Evolutionary conservation across 2,113 vertebrate genomes (phyloP).

Genomic region (Mesitornis unicolor): DNA sequence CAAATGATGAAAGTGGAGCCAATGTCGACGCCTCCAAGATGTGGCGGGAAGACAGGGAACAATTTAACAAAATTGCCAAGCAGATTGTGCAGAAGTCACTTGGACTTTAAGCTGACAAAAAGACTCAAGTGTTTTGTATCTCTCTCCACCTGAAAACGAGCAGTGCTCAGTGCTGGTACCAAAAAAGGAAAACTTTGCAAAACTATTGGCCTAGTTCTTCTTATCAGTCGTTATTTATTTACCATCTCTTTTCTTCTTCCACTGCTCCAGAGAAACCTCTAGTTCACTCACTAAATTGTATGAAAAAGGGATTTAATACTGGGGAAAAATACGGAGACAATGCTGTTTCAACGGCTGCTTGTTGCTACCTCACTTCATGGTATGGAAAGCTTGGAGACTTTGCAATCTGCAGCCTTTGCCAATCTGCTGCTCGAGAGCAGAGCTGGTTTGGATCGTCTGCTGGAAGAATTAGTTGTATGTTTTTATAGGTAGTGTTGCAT

Average conservation of each 20-base stretch:
- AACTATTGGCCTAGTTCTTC: conserved; percentile 17
- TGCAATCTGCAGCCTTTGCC: not conserved
- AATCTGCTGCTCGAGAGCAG: not conserved
- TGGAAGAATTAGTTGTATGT: not conserved
- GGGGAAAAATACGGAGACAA: not conserved
- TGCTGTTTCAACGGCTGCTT: not conserved
- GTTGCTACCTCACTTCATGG: conserved; percentile 23
- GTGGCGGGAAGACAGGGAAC: conserved; percentile 95
- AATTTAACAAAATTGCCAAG: conserved; percentile 90
- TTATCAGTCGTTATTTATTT: not conserved
- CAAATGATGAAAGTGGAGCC: conserved; percentile 94
- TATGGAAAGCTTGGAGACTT: not conserved
- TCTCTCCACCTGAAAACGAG: not conserved
- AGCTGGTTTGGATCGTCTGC: not conserved
- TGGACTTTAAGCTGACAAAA: conserved; percentile 75
- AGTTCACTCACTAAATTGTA: not conserved
- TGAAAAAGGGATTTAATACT: not conserved
- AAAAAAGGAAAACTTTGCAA: conserved; percentile 47
- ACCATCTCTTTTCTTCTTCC: not conserved
- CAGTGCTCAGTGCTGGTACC: conserved; percentile 50
- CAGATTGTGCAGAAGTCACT: conserved; percentile 94
- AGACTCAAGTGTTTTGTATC: conserved; percentile 43
- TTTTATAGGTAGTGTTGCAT: not conserved
- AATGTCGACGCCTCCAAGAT: conserved; percentile 97
- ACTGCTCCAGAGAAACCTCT: conserved; percentile 33